These are phyloP conservation scores for Metacarcinus magister DNA, from an alignment of 2,888 invertebrate species.

Conservation along the genomic window DNA sequence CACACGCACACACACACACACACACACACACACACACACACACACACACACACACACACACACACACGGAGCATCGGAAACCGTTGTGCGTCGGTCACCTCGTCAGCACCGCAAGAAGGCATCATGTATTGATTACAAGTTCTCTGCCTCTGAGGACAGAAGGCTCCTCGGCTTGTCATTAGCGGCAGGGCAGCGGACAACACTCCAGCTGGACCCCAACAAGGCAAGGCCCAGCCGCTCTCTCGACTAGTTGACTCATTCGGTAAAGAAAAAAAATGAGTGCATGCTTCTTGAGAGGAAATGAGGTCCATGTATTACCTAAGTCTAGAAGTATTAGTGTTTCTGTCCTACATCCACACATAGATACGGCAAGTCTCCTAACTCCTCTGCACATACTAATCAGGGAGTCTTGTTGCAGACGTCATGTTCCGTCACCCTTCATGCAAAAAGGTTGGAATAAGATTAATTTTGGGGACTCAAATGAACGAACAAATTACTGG, in stretches of 20 bases:
- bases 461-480: too few species aligned
- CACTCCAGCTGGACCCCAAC: not conserved
- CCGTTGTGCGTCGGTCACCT: not conserved
- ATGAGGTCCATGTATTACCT: not conserved
- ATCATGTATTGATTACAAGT: not conserved
- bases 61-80: not conserved
- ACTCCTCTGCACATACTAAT: too few species aligned
- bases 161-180: not conserved
- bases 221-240: not conserved
- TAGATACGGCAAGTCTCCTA: too few species aligned
- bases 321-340: not conserved
- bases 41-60: not conserved
- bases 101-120: not conserved
- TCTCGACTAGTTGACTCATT: not conserved
- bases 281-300: not conserved
- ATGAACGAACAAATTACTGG: too few species aligned
- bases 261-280: not conserved
- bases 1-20: not conserved
- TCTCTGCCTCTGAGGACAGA: not conserved
- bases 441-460: too few species aligned
- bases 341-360: too few species aligned
- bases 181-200: not conserved
- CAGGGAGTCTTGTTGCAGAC: too few species aligned
- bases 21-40: conserved; percentile 26
- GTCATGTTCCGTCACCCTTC: too few species aligned